Evolutionary conservation across 2,888 invertebrate species (phyloP), one percentile per base, ranked within the genome.

Genomic region (Nezara viridula): DNA sequence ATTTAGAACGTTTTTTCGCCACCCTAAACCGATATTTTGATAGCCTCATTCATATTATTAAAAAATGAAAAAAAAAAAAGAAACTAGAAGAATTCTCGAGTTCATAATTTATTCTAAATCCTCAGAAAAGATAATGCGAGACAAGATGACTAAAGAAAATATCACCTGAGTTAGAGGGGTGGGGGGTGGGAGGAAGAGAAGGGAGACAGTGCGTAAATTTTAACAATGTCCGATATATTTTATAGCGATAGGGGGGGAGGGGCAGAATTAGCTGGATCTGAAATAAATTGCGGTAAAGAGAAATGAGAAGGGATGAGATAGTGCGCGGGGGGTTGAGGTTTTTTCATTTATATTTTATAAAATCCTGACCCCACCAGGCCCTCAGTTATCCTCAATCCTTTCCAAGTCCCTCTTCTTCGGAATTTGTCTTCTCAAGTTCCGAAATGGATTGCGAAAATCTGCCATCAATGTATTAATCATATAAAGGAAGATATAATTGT

Each of bases 321-420:
- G 81, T 81, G 81, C 44, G 24, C 81, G 81, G 47, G 81, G 81
- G 81, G 44, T 81, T 44, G n/a, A 44, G 81, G 24, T 81, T 81
- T 81, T 81, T 81, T 81, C 81, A 81, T 81, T 81, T 81, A 81
- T 81, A 81, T 81, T 81, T 81, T 47, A 81, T 81, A 81, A 81
- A 81, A 81, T 81, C 81, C 81, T 44, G 81, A 44, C 81, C 81
- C 81, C 10, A 44, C 81, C 81, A 81, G 44, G 44, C 44, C 44
- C 81, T 40, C 21, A 77, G 40, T 40, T 73, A 73, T 73, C 27
- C 73, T 16, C 32, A 66, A 66, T 66, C 66, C n/a, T n/a, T n/a
- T n/a, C n/a, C 19, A 19, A n/a, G 44, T n/a, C 14, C 21, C 14
- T 12, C 44, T 81, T 44, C 81, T 81, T n/a, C 44, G 21, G 44